phyloP scores from a whole-genome alignment of 2,888 invertebrate genomes.

The Labia minor region DNA sequence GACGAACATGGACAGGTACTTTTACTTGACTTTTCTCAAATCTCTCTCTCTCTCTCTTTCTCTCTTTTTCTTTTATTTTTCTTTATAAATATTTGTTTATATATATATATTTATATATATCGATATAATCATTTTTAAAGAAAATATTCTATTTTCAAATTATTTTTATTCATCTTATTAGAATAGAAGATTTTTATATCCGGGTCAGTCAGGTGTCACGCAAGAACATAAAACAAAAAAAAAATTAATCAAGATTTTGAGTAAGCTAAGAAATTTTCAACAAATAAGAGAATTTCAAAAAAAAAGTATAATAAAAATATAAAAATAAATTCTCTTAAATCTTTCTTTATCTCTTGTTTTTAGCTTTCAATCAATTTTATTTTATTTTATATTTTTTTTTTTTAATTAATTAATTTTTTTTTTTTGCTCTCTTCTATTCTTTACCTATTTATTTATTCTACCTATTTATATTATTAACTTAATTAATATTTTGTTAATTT shows the following conservation, averaged over 20 bases:
- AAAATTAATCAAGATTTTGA: too few relatives aligned
- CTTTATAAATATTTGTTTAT: not conserved
- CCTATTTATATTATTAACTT: too few relatives aligned
- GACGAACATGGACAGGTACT: constrained; percentile 95
- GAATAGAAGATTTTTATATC: too few relatives aligned
- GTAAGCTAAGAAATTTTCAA: too few relatives aligned
- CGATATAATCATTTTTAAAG: not conserved
- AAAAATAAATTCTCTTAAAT: too few relatives aligned
- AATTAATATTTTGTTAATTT: too few relatives aligned
- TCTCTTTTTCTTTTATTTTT: constrained; percentile 15
- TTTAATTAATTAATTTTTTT: constrained; percentile 29
- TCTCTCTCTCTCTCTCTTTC: not conserved
- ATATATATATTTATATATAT: not conserved
- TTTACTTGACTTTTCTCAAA: constrained; percentile 30
- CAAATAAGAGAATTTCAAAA: too few relatives aligned
- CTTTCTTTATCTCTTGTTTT: too few relatives aligned
- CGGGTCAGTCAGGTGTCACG: too few relatives aligned
- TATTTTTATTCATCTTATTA: constrained; percentile 15
- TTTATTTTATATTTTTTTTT: constrained; percentile 8
- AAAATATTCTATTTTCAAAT: not conserved
- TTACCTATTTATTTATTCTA: too few relatives aligned
- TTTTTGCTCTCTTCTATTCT: constrained; percentile 26
- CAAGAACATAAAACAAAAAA: too few relatives aligned
- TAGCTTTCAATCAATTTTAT: constrained; percentile 3
- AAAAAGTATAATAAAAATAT: too few relatives aligned